phyloP scores from a whole-genome alignment of 1,140 invertebrate genomes.

The Liolophura sinensis region DNA sequence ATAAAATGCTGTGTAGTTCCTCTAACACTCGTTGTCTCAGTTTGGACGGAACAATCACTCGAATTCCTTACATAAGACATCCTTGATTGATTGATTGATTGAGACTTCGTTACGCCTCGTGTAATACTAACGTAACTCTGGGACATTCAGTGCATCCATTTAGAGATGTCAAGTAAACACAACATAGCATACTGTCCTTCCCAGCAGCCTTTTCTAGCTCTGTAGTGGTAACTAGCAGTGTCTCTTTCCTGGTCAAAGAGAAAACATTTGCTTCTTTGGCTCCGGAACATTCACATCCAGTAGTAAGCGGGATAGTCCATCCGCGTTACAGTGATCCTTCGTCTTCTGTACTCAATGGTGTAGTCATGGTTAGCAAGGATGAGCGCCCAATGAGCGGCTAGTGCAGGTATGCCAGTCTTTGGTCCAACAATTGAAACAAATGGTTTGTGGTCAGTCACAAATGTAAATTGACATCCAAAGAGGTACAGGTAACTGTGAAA shows the following conservation, averaged over 20 bases:
- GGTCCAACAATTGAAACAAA: conserved; percentile 55
- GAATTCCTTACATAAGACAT: conserved; percentile 21
- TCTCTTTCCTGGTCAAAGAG: neutral
- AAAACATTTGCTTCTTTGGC: neutral
- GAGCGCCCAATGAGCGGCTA: conserved; percentile 41
- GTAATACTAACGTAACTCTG: neutral
- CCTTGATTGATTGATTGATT: conserved; percentile 19
- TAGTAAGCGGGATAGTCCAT: conserved; percentile 8
- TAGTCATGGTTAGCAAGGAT: conserved; percentile 19
- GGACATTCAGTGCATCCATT: conserved; percentile 5
- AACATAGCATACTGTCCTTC: no score
- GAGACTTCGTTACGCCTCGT: no score
- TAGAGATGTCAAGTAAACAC: neutral
- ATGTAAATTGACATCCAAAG: conserved; percentile 56
- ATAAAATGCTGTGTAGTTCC: conserved; percentile 60
- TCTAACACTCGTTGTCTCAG: conserved; percentile 48
- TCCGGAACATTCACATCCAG: neutral
- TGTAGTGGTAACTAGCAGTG: neutral
- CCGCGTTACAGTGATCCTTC: conserved; percentile 5
- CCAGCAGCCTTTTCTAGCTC: neutral
- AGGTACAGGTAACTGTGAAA: conserved; percentile 53
- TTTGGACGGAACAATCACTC: conserved; percentile 54
- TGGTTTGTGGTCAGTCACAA: conserved; percentile 61
- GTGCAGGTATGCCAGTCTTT: conserved; percentile 40
- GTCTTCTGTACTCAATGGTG: conserved; percentile 7